Percentiles rank a stretch among this genome's conserved stretches.
Conservation (phyloP, 2,888 invertebrate species). For the Zygogramma bicolorata region DNA sequence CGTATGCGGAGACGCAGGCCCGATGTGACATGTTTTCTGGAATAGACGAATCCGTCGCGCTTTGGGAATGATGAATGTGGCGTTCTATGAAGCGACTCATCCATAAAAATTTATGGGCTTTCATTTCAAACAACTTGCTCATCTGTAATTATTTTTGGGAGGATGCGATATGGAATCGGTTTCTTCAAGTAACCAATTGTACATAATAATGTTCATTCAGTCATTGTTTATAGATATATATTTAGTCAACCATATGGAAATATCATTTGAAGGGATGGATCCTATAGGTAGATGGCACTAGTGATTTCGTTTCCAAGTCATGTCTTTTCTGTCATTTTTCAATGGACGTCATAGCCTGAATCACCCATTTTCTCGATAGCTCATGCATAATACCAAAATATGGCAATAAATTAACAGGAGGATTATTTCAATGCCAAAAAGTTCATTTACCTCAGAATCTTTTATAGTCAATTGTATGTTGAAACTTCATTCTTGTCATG, state of each 20-base stretch:
- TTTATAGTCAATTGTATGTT: no score
- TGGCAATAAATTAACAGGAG: no score
- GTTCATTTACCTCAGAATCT: no score
- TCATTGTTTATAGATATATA: background rate
- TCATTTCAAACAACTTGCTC: constrained; percentile 54
- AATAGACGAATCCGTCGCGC: constrained; percentile 55
- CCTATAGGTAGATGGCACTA: no score
- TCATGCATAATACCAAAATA: no score
- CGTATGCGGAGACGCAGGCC: constrained; percentile 25
- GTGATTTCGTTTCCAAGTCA: no score
- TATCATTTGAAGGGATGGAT: background rate
- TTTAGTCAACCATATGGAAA: background rate
- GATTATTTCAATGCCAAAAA: no score
- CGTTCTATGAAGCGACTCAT: constrained; percentile 60
- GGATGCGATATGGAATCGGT: constrained; percentile 14
- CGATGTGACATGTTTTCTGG: constrained; percentile 49
- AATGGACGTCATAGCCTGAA: no score
- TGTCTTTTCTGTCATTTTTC: no score
- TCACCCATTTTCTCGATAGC: no score
- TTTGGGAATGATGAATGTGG: constrained; percentile 61
- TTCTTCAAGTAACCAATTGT: background rate
- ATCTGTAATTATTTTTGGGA: constrained; percentile 44
- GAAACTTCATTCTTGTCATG: no score
- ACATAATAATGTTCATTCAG: background rate
- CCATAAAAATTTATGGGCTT: constrained; percentile 63